A percentile compares a stretch with the other conserved stretches of the same genome.
phyloP scores from a whole-genome alignment of 2,797 vertebrate species.

The Crax fasciolata region DNA sequence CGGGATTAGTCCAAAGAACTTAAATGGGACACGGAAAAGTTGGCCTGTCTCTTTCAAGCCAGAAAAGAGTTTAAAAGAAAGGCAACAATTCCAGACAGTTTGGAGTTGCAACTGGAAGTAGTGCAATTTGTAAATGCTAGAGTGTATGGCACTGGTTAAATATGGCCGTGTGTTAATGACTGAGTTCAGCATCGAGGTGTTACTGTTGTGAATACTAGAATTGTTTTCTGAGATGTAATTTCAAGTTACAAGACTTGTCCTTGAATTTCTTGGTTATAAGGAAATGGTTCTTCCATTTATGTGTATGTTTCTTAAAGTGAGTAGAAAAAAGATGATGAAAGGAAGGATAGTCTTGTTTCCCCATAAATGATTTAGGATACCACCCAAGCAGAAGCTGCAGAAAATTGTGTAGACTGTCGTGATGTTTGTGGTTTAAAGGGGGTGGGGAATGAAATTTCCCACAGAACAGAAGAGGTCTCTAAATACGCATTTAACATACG shows the following conservation, averaged over 20 bases:
- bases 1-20: slow-evolving; percentile 45
- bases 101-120: slow-evolving; percentile 16
- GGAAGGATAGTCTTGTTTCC: slow-evolving; percentile 13
- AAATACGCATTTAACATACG: background rate
- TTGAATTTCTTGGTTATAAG: slow-evolving; percentile 65
- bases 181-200: slow-evolving; percentile 65
- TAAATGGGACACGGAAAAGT: background rate
- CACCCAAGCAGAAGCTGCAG: background rate
- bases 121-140: slow-evolving; percentile 39
- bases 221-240: slow-evolving; percentile 54
- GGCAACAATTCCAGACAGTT: slow-evolving; percentile 14
- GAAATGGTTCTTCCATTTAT: slow-evolving; percentile 40
- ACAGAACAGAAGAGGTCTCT: background rate
- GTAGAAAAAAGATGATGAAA: slow-evolving; percentile 42
- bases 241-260: slow-evolving; percentile 49
- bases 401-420: background rate
- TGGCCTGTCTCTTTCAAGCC: background rate
- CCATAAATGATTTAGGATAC: background rate
- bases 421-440: background rate
- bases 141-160: slow-evolving; percentile 23
- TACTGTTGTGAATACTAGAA: slow-evolving; percentile 68
- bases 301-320: slow-evolving; percentile 50
- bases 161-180: slow-evolving; percentile 61
- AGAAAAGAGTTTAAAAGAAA: slow-evolving; percentile 44
- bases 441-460: background rate